phyloP scores from a whole-genome alignment of 2,113 vertebrate genomes.

The Triplophysa siluroides region DNA sequence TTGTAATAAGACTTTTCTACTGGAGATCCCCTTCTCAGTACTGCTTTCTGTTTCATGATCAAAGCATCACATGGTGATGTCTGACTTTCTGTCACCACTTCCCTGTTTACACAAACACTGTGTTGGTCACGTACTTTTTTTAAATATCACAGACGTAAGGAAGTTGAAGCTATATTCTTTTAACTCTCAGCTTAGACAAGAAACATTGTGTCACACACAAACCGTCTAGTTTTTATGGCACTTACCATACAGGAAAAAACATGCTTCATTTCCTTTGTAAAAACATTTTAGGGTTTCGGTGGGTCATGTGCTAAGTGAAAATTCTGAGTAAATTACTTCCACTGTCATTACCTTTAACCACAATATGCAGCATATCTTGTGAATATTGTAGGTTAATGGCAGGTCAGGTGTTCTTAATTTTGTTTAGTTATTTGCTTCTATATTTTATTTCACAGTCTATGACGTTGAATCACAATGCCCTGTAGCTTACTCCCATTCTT shows the following conservation, averaged over 20 bases:
- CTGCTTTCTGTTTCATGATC: conserved; percentile 29
- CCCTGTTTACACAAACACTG: conserved; percentile 21
- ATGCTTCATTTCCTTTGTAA: background rate
- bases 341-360: background rate
- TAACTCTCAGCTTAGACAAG: background rate
- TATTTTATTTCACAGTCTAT: too few relatives aligned
- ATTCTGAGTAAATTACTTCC: background rate
- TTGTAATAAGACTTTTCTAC: too few relatives aligned
- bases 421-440: too few relatives aligned
- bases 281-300: background rate
- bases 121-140: background rate
- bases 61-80: conserved; percentile 40
- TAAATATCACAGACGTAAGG: conserved; percentile 13
- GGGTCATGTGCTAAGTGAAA: background rate
- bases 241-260: background rate
- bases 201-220: background rate
- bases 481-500: too few relatives aligned
- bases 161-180: background rate
- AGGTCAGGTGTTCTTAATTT: too few relatives aligned
- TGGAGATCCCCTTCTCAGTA: conserved; percentile 47
- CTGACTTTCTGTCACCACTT: conserved; percentile 44
- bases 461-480: too few relatives aligned
- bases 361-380: background rate
- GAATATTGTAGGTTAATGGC: background rate
- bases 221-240: background rate